Percentiles rank a stretch among this genome's conserved stretches.
Conservation (phyloP, 2,113 vertebrate species). For the Neogobius melanostomus region DNA sequence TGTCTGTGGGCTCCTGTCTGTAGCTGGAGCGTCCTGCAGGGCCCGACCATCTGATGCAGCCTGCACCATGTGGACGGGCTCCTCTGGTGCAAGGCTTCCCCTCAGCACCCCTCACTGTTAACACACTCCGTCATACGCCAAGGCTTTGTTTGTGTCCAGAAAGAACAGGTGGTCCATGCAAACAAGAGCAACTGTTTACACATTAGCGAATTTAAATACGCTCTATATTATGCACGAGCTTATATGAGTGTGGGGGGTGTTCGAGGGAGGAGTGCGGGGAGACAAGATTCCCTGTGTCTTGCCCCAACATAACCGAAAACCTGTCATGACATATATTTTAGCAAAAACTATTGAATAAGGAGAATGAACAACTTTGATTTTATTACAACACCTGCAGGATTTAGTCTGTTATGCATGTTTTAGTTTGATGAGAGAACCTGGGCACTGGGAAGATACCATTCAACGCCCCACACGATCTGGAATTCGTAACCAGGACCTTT, state of each 20-base stretch:
- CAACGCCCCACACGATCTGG: no score
- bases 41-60: conserved; percentile 72
- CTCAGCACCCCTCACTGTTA: conserved; percentile 64
- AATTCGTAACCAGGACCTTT: no score
- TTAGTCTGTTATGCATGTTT: no score
- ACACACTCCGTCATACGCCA: conserved; percentile 58
- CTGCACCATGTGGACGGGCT: conserved; percentile 67
- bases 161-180: conserved; percentile 76
- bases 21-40: conserved; percentile 65
- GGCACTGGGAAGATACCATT: no score
- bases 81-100: conserved; percentile 67
- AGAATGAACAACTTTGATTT: no score
- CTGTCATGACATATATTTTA: background rate
- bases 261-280: conserved; percentile 28
- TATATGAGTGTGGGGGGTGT: conserved; percentile 18
- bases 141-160: conserved; percentile 75
- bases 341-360: background rate
- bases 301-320: background rate
- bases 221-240: conserved; percentile 55
- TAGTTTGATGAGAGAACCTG: no score
- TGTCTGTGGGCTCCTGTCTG: conserved; percentile 55
- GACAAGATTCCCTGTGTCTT: conserved; percentile 32
- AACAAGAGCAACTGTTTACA: conserved; percentile 78
- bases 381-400: no score
- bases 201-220: conserved; percentile 73